Evolutionary conservation across 2,113 vertebrate genomes (phyloP), one percentile per base, ranked within the genome.

Genomic region (Siniperca knerii): DNA sequence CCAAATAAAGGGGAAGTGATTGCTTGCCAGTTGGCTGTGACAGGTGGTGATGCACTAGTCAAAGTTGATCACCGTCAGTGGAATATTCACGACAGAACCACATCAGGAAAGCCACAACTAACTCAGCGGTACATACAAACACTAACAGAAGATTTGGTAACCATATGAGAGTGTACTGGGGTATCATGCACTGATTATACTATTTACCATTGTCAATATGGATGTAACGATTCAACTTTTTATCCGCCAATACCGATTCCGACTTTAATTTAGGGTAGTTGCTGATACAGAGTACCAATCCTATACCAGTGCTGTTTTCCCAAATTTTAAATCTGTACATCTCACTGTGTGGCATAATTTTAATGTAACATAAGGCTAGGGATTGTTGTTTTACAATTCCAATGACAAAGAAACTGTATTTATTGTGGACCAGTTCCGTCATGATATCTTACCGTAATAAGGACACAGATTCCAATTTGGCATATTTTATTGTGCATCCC

Each of bases 11-110:
- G 9, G 37, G 37, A 62, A 35, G 69, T n/a, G 75, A 55, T 42
- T 44, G 61, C 75, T 70, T 79, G 85, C 88, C 79, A 89, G 69
- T 54, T 81, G 72, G 69, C 79, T 72, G 81, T 83, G 75, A 75
- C 25, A 67, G 50, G 44, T 33, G 52, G 33, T 69, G 65, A 88
- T 37, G 71, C 61, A 78, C 48, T 18, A 65, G 52, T 77, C 82
- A 66, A 7, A 44, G 35, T 37, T 68, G 42, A 83, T 77, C 13
- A 73, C 0, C 42, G 60, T 90, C 90, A 87, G 82, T 54, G 58
- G 44, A 87, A 85, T 69, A 81, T 73, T 76, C 57, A 40, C 55
- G 50, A 50, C 55, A 46, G 1, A 57, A 55, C 4, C n/a, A 65
- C 72, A 50, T 35, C 23, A 73, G 40, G 40, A 82, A 46, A n/a